phyloP scores from a whole-genome alignment of 2,113 vertebrate genomes.

The Sylvia atricapilla region DNA sequence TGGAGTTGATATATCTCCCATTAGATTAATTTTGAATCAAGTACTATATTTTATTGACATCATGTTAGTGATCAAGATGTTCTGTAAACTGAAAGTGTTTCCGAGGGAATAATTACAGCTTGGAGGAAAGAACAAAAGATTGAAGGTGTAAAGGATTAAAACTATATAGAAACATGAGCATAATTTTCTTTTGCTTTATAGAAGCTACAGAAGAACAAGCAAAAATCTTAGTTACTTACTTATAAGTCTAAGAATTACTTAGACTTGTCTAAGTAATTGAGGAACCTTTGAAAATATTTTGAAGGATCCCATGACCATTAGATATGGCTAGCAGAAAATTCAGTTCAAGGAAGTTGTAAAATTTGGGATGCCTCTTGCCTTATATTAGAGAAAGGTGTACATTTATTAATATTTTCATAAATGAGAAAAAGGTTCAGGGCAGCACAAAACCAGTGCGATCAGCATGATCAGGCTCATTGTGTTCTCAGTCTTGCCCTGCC shows the following conservation, averaged over 20 bases:
- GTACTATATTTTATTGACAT: not conserved
- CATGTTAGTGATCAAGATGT: not conserved
- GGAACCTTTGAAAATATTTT: not conserved
- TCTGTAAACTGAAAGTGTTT: not conserved
- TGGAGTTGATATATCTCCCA: not conserved
- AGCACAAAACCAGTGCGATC: not conserved
- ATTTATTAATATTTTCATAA: not conserved
- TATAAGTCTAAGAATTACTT: not conserved
- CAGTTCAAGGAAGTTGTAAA: not conserved
- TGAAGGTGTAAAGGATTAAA: not conserved
- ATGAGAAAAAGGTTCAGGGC: not conserved
- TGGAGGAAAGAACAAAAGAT: not conserved
- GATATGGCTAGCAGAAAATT: not conserved
- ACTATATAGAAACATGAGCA: not conserved
- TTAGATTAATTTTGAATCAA: constrained; percentile 27
- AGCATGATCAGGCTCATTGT: accelerated
- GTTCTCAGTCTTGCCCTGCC: not conserved
- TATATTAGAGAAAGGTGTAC: not conserved
- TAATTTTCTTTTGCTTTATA: not conserved
- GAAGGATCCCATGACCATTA: not conserved
- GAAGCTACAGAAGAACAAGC: not conserved
- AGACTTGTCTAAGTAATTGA: not conserved
- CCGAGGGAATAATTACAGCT: not conserved
- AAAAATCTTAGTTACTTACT: not conserved
- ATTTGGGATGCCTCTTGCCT: not conserved